Percentiles rank a stretch among this genome's conserved stretches.
Evolutionary conservation across 23 tunicate species (phyloP).

Genomic region (Trididemnum clinides): DNA sequence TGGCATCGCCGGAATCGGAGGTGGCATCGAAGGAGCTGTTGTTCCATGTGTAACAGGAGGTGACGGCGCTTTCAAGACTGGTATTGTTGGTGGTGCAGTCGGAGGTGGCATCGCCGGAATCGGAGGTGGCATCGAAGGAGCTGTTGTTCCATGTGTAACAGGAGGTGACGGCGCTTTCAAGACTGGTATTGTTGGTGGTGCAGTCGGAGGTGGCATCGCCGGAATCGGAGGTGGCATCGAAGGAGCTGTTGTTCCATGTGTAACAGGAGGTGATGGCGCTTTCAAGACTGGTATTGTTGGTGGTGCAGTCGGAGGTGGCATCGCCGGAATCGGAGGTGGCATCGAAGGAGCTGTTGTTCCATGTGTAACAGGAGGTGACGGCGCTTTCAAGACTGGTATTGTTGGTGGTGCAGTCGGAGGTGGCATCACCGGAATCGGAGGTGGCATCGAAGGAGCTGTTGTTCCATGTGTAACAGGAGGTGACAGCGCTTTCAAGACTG

Average conservation of each 20-base stretch:
- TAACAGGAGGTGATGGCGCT: not conserved
- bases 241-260: slow-evolving; percentile 3
- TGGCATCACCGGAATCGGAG: too few relatives aligned
- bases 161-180: not conserved
- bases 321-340: not conserved
- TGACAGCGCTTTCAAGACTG: not conserved
- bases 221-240: not conserved
- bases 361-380: not conserved
- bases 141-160: not conserved
- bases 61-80: slow-evolving; percentile 2
- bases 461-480: not conserved
- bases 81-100: not conserved
- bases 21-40: too few relatives aligned
- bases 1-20: not conserved
- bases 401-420: not conserved
- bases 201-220: not conserved
- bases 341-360: slow-evolving; percentile 3
- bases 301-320: not conserved
- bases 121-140: too few relatives aligned
- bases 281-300: not conserved
- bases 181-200: not conserved
- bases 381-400: not conserved
- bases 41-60: slow-evolving; percentile 4
- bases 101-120: not conserved
- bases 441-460: too few relatives aligned